phyloP scores from a whole-genome alignment of 2,888 invertebrate species.

The Philonicus albiceps region DNA sequence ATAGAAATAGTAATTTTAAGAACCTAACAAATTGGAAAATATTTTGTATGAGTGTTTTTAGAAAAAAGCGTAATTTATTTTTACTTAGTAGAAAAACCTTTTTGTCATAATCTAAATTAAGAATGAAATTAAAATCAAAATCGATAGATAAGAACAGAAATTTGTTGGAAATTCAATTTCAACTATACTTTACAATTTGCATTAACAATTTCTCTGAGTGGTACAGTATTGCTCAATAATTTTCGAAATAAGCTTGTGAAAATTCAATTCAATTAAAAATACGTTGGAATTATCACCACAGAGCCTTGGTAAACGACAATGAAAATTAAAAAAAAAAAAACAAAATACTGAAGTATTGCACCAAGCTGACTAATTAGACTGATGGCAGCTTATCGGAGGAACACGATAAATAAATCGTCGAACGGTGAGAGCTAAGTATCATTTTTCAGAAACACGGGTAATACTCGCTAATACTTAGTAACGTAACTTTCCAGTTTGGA shows the following conservation, averaged over 20 bases:
- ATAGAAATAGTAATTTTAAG: too few species aligned
- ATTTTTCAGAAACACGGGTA: neutral
- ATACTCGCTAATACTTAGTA: neutral
- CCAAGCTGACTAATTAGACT: neutral
- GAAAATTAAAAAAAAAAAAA: neutral
- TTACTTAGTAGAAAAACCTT: too few species aligned
- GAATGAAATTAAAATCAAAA: neutral
- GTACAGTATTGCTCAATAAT: neutral
- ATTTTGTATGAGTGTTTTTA: too few species aligned
- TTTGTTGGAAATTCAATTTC: too few species aligned
- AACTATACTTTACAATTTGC: neutral
- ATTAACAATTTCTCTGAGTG: neutral
- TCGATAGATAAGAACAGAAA: neutral
- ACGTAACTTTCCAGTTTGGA: neutral
- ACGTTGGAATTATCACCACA: neutral
- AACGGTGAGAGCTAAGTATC: neutral
- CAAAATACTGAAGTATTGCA: neutral
- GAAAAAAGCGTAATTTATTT: too few species aligned
- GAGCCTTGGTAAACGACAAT: neutral
- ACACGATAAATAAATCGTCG: neutral
- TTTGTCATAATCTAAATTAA: neutral
- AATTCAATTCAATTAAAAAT: neutral
- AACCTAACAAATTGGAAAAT: too few species aligned
- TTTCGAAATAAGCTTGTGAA: neutral
- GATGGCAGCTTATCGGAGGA: neutral